Percentiles rank a stretch among this genome's conserved stretches.
phyloP scores from a whole-genome alignment of 2,797 vertebrate species.

The Crypturellus tataupa region DNA sequence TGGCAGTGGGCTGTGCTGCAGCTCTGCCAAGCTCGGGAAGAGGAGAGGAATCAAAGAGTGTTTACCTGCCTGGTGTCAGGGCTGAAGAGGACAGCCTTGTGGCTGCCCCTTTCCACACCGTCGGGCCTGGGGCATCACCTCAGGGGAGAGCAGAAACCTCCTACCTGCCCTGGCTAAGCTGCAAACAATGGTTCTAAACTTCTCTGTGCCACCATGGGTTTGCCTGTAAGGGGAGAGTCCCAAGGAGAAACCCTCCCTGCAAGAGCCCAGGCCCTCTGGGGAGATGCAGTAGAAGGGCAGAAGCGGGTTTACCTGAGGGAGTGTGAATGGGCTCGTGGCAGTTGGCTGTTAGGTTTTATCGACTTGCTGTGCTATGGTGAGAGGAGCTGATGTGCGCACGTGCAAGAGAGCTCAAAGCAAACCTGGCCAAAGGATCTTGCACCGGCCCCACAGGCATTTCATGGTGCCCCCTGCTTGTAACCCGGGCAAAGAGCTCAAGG shows the following conservation, averaged over 20 bases:
- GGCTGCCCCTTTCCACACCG: rapidly evolving
- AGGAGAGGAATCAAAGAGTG: background rate
- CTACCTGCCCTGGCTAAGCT: rapidly evolving
- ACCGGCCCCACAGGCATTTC: background rate
- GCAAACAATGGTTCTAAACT: background rate
- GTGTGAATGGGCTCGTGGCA: background rate
- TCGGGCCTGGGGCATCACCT: too few relatives aligned
- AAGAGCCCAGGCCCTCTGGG: rapidly evolving
- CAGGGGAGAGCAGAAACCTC: background rate
- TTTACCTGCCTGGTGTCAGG: rapidly evolving
- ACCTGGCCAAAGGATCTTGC: background rate
- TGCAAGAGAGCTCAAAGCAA: background rate
- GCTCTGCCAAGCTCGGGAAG: rapidly evolving
- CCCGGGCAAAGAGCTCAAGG: background rate
- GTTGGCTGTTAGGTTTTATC: background rate
- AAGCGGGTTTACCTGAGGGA: too few relatives aligned
- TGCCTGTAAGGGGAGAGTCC: background rate
- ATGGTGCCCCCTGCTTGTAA: background rate
- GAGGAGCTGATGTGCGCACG: background rate
- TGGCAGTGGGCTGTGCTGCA: rapidly evolving
- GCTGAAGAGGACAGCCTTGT: background rate
- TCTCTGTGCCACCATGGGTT: background rate
- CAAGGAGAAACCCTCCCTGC: background rate
- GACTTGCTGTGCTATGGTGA: background rate
- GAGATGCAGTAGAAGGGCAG: too few relatives aligned